Evolutionary conservation across 2,113 vertebrate genomes (phyloP), one percentile per base, ranked within the genome.

Genomic region (Amia ocellicauda): DNA sequence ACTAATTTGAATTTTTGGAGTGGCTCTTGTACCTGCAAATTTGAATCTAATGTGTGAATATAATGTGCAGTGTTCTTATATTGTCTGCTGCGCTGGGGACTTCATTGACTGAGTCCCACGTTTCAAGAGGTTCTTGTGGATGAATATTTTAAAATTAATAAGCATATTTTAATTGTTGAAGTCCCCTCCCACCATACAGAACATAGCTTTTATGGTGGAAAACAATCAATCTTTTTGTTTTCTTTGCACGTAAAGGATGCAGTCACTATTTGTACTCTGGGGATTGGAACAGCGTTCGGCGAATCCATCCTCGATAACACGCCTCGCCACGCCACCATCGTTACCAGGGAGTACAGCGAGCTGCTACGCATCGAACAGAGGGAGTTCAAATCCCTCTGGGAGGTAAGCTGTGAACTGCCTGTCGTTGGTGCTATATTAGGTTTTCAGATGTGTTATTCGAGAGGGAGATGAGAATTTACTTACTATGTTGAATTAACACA

Each of bases 301-400:
- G 97, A 99, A 84, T 99, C 96, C 10, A 94, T 98, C 78, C 85
- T 99, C 81, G 94, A 99, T 80, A 97, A 98, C 81, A 97, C 94
- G 1, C 96, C 97, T 29, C 92, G 97, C 60, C 97, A 97, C 76
- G 96, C 97, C 9, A 98, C 97, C 71, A 96, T 98, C 1, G 92
- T 98, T 74, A 98, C 95, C 10, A 85, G 91, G 69, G 95, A 98
- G 74, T 84, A 79, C 72, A 97, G 94, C 0, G 95, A 99, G 53
- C 93, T 99, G 22, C 91, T 99, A 61, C 93, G 95, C 63, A 94
- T 99, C 36, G 95, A 96, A 67, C 93, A 96, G 88, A 95, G 90
- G 83, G 95, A 95, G 79, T 99, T 98, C 78, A 96, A 91, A 85
- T 87, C 88, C 41, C 88, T 99, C 72, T 99, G 97, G 96, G 95